phyloP scores from a whole-genome alignment of 2,113 vertebrate species.

The Grammomys dolichurus region DNA sequence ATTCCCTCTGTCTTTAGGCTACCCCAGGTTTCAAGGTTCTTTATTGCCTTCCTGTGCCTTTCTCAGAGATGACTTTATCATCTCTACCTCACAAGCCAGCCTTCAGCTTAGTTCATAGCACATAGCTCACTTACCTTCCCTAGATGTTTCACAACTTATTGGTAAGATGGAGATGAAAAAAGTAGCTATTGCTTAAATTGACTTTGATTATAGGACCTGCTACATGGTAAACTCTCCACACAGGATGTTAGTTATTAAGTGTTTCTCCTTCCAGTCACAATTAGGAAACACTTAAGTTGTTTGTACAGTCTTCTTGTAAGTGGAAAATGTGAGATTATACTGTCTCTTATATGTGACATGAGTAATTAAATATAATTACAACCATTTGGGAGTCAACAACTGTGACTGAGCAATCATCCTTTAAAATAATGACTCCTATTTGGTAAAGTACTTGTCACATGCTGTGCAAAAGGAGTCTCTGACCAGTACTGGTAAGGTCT shows the following conservation, averaged over 20 bases:
- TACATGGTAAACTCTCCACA: neutral
- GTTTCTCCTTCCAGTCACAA: neutral
- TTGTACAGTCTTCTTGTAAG: neutral
- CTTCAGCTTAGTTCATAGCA: neutral
- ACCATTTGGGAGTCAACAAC: neutral
- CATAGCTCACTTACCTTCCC: neutral
- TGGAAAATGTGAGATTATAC: neutral
- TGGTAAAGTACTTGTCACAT: neutral
- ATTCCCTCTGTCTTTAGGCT: neutral
- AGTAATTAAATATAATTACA: neutral
- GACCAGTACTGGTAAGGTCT: neutral
- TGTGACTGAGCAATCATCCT: neutral
- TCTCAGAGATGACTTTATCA: neutral
- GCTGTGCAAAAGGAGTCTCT: neutral
- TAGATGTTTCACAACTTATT: neutral
- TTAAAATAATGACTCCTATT: neutral
- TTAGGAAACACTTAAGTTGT: neutral
- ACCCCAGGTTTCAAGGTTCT: neutral
- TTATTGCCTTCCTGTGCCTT: neutral
- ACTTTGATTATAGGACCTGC: neutral
- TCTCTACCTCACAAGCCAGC: neutral
- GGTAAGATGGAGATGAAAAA: neutral
- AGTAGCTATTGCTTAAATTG: neutral
- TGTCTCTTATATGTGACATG: neutral
- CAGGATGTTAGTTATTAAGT: neutral